A percentile compares a stretch with the other conserved stretches of the same genome.
Conservation (phyloP, 2,113 vertebrate genomes). For the Acinonyx jubatus region DNA sequence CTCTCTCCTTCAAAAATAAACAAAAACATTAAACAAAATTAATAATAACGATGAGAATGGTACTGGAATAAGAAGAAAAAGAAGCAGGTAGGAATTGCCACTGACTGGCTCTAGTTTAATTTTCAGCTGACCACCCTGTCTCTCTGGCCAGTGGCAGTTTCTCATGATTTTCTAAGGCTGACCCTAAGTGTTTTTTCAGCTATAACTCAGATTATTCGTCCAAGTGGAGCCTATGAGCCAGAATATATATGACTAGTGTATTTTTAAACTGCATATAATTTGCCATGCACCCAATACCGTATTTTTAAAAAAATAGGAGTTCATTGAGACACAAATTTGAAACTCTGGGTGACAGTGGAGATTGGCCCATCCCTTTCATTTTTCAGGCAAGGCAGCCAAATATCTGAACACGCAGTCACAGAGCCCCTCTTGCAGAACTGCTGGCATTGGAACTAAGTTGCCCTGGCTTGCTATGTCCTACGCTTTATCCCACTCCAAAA, state of each 20-base stretch:
- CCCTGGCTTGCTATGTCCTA: neutral
- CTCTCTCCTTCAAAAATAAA: too few species aligned
- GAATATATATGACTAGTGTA: neutral
- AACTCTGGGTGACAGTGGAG: neutral
- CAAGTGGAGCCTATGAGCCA: neutral
- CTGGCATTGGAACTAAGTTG: neutral
- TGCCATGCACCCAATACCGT: neutral
- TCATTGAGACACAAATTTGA: neutral
- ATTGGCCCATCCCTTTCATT: neutral
- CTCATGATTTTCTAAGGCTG: neutral
- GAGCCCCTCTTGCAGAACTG: neutral
- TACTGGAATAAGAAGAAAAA: neutral
- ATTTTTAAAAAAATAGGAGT: neutral
- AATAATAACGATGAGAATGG: neutral
- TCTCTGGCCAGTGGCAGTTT: neutral
- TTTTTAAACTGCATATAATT: slow-evolving; percentile 10
- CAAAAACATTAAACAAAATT: too few species aligned
- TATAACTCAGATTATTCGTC: neutral
- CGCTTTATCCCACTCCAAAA: neutral
- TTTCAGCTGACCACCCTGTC: neutral
- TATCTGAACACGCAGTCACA: neutral
- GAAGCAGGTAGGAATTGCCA: neutral
- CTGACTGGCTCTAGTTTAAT: neutral
- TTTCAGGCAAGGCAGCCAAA: neutral
- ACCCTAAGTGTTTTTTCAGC: neutral